A percentile compares a stretch with the other conserved stretches of the same genome.
Conservation (phyloP, 1,140 invertebrate genomes). For the Temnothorax nylanderi region DNA sequence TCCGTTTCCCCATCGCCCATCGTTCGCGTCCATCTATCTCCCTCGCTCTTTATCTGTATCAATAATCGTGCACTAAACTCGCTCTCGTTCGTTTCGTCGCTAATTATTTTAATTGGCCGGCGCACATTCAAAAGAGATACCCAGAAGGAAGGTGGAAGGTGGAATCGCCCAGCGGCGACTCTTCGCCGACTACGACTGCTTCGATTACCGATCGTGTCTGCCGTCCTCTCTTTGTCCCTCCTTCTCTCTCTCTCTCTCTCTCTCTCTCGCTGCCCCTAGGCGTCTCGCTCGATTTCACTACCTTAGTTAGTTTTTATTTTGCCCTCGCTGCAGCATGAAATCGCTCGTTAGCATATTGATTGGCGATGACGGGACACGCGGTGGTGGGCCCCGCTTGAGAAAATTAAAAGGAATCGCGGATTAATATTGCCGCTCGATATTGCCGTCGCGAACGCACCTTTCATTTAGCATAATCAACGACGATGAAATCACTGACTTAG, state of each 20-base stretch:
- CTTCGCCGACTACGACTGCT: conserved; percentile 55
- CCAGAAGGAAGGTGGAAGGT: conserved; percentile 65
- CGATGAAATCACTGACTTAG: conserved; percentile 8
- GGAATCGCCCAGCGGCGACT: conserved; percentile 57
- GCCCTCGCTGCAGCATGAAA: conserved; percentile 62
- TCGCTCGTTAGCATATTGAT: conserved; percentile 85
- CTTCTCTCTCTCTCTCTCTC: neutral
- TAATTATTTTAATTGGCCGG: conserved; percentile 79
- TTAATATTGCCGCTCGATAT: conserved; percentile 73
- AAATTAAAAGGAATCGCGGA: conserved; percentile 80
- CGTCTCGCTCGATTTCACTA: conserved; percentile 35
- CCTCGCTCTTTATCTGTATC: conserved; percentile 68
- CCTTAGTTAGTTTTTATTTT: conserved; percentile 44
- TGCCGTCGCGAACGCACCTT: neutral
- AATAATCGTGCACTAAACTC: conserved; percentile 69
- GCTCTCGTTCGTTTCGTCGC: conserved; percentile 76
- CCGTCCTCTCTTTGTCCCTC: conserved; percentile 19
- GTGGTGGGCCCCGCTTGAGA: conserved; percentile 67
- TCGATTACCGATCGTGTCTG: conserved; percentile 69
- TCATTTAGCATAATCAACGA: conserved; percentile 35
- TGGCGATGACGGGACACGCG: conserved; percentile 83
- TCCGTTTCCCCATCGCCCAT: conserved; percentile 19
- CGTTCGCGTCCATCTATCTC: conserved; percentile 48
- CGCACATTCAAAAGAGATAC: conserved; percentile 76
- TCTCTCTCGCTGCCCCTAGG: neutral